Percentiles rank a stretch among this genome's conserved stretches.
phyloP scores from a whole-genome alignment of 1,140 invertebrate genomes.

The Dendrolimus punctatus region DNA sequence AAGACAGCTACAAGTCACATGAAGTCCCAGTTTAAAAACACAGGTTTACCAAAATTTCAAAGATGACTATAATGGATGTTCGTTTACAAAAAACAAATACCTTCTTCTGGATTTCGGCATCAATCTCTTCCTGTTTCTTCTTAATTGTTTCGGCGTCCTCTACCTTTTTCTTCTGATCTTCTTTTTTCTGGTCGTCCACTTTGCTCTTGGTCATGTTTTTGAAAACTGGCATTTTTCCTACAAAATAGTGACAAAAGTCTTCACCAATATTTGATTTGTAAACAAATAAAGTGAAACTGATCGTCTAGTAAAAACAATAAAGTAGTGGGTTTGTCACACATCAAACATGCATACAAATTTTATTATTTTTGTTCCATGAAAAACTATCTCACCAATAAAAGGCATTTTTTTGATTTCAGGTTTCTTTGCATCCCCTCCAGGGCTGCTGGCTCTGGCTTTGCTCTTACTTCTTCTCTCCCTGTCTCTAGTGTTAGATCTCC shows the following conservation, averaged over 20 bases:
- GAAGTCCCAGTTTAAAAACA: background rate
- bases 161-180: slow-evolving; percentile 65
- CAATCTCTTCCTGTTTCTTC: slow-evolving; percentile 58
- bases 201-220: slow-evolving; percentile 55
- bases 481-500: slow-evolving; percentile 22
- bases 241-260: slow-evolving; percentile 1
- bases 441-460: slow-evolving; percentile 6
- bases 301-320: too few species aligned
- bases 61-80: too few species aligned
- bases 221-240: slow-evolving; percentile 69
- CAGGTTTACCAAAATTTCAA: too few species aligned
- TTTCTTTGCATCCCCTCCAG: slow-evolving; percentile 30
- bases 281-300: too few species aligned
- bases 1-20: background rate
- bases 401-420: slow-evolving; percentile 64
- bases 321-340: too few species aligned
- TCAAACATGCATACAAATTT: too few species aligned
- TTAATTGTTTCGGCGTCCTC: slow-evolving; percentile 53
- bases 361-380: slow-evolving; percentile 2
- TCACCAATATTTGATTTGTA: too few species aligned
- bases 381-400: slow-evolving; percentile 48
- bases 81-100: slow-evolving; percentile 22
- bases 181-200: slow-evolving; percentile 69
- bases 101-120: slow-evolving; percentile 66
- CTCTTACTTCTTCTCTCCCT: background rate